Percentiles rank a stretch among this genome's conserved stretches.
Evolutionary conservation across 2,888 invertebrate species (phyloP).

Genomic region (Cepaea hortensis): DNA sequence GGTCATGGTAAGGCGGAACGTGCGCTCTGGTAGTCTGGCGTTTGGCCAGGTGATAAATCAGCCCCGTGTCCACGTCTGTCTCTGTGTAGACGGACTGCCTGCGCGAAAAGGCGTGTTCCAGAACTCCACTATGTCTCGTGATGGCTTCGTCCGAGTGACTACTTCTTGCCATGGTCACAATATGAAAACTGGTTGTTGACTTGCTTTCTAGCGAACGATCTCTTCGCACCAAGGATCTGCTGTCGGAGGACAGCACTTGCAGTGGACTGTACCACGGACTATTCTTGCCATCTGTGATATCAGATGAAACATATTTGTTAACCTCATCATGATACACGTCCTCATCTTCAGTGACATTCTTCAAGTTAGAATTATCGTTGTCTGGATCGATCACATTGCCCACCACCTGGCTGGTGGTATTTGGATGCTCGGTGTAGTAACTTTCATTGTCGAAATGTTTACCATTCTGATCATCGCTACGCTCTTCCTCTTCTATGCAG

Average conservation of each 20-base stretch:
- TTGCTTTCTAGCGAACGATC: conserved; percentile 42
- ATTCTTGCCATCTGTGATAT: background rate
- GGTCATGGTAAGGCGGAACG: conserved; percentile 23
- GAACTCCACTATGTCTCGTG: background rate
- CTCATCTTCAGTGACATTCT: background rate
- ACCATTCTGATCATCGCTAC: background rate
- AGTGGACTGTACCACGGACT: conserved; percentile 16
- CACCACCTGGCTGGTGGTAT: too few relatives aligned
- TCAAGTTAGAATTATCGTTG: background rate
- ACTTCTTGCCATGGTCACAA: conserved; percentile 20
- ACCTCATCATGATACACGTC: background rate
- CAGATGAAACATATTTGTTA: background rate
- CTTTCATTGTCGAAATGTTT: background rate
- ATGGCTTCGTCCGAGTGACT: conserved; percentile 39
- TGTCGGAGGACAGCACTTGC: background rate
- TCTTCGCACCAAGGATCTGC: background rate
- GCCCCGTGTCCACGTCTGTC: conserved; percentile 39
- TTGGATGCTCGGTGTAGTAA: background rate
- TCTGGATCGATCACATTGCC: background rate
- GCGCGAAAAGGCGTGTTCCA: background rate
- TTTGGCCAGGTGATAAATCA: conserved; percentile 39
- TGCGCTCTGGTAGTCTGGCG: conserved; percentile 29
- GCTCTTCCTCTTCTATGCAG: background rate
- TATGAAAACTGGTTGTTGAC: conserved; percentile 33
- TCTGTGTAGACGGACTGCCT: conserved; percentile 16